Evolutionary conservation across 2,797 vertebrate genomes (phyloP).

Genomic region (Hippoglossus hippoglossus): DNA sequence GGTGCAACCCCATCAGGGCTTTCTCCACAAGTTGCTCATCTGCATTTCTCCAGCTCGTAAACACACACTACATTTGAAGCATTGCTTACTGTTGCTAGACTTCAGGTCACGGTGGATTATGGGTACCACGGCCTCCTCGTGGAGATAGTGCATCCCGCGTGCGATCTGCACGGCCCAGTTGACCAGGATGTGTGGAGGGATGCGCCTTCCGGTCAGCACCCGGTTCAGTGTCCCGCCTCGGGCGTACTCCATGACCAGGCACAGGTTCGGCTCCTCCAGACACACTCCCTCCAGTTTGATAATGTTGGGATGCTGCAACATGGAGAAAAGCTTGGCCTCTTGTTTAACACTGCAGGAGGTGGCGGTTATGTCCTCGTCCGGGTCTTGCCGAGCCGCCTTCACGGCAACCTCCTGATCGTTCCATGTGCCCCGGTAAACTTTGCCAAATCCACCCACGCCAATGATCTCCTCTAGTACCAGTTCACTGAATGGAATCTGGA

Average conservation of each 20-base stretch:
- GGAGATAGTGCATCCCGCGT: slow-evolving; percentile 94
- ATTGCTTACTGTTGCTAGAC: slow-evolving; percentile 95
- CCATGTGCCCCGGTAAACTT: slow-evolving; percentile 95
- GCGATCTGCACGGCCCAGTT: slow-evolving; percentile 98
- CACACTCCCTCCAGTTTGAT: slow-evolving; percentile 93
- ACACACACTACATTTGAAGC: no score
- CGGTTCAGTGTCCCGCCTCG: slow-evolving; percentile 93
- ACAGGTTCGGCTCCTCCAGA: slow-evolving; percentile 94
- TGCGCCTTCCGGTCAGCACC: slow-evolving; percentile 89
- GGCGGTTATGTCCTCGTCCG: slow-evolving; percentile 93
- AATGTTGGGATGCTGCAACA: slow-evolving; percentile 93
- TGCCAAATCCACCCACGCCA: slow-evolving; percentile 94
- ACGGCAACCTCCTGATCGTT: slow-evolving; percentile 93
- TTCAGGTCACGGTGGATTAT: slow-evolving; percentile 97
- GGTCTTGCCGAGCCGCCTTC: slow-evolving; percentile 94
- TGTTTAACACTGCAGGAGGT: slow-evolving; percentile 91
- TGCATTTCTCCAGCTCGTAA: not conserved
- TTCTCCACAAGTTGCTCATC: not conserved
- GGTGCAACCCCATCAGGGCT: slow-evolving; percentile 18
- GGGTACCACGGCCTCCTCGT: slow-evolving; percentile 92
- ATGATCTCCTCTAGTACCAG: slow-evolving; percentile 94
- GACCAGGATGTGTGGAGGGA: slow-evolving; percentile 94
- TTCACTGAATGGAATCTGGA: slow-evolving; percentile 89
- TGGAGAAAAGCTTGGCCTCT: slow-evolving; percentile 94
- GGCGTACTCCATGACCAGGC: slow-evolving; percentile 95